Base-by-base conservation (phyloP, 2,888 invertebrate species). In the Incurvaria masculella region DNA sequence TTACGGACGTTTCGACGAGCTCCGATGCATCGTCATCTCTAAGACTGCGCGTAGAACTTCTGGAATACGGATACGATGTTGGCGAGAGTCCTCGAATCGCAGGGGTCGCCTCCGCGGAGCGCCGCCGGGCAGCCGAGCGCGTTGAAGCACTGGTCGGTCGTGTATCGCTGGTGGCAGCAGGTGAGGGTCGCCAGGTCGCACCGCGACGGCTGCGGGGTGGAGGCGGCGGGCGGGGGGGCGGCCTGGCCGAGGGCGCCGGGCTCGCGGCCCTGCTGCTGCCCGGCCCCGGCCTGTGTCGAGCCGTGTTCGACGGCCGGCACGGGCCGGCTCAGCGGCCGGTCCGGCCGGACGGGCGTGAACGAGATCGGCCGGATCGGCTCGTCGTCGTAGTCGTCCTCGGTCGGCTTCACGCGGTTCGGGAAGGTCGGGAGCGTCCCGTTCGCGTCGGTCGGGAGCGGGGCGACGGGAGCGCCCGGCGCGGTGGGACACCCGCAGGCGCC, bases 91-190 rank as follows among this genome's bases (percentile, higher is more conserved):
- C 57, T 53, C 4, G 61, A 52, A 5, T 66, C 62, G 54, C 75
- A 75, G 45, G 72, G 72, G 46, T 64, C 59, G 27, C 4, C 66
- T 57, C 53, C 68, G 49, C n/a, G 64, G 54, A 1, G 80, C 72
- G 63, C 87, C 82, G 8, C 69, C 60, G 59, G 62, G 46, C 74
- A 75, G 0, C 72, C 72, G 50, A 66, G 63, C 16, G 51, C 42
- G 10, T 56, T 61, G 18, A 75, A 75, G 54, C 74, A 75, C 11
- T 65, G 62, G 47, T 63, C 62, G 1, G 63, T 63, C 2, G 68
- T 60, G 47, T 61, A 56, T 1, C 59, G 53, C 49, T 60, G 61
- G 52, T 68, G 70, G 51, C 75, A 75, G 53, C 75, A 75, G 21
- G 62, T 63, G 2, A 75, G 51, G 2, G 71, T 61, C 1, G 74